Base-by-base conservation (phyloP, 2,797 vertebrate species). In the Diceros bicornis region DNA sequence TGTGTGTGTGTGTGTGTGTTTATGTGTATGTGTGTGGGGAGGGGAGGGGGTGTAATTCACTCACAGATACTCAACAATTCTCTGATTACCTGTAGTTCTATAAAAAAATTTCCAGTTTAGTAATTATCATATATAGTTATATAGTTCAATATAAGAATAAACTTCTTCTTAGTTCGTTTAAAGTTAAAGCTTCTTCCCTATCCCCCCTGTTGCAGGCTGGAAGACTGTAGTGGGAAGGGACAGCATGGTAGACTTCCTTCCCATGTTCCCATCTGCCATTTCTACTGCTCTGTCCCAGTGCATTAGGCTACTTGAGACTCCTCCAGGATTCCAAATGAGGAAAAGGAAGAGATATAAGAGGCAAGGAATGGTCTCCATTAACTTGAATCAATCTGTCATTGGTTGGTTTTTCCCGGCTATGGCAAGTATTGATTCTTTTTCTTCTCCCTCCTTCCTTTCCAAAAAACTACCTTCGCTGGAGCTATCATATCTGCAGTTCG, bases 241-340 rank as follows among this genome's bases (percentile, higher is more conserved):
- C 41, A 74, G 7, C 32, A 10, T 1, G 0, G 7, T 0, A n/a
- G 68, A 29, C 11, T 75, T 68, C 23, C 27, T 66, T 1, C 29
- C 20, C 3, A 0, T 50, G 16, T 14, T 10, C 4, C 13, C 11
- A 2, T 23, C 25, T 7, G n/a, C 1, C 0, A 7, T 37, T 41
- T 78, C 21, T 44, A 27, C 12, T 61, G 29, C 37, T 44, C 8
- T 29, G 6, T 34, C 25, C 32, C 4, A 6, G 4, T 25, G 32
- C 2, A 12, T 21, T 14, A 14, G 69, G 10, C 11, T 72, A 9
- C 37, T 10, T 14, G 17, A 44, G 50, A 2, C 17, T 14, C 21
- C 6, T 84, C 34, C 16, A 32, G 2, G 61, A 71, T n/a, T 59
- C 72, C 90, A 50, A 12, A 14, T 27, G 27, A 72, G 41, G 34